phyloP scores from a whole-genome alignment of 2,797 vertebrate species.

The Chaunax sp. region DNA sequence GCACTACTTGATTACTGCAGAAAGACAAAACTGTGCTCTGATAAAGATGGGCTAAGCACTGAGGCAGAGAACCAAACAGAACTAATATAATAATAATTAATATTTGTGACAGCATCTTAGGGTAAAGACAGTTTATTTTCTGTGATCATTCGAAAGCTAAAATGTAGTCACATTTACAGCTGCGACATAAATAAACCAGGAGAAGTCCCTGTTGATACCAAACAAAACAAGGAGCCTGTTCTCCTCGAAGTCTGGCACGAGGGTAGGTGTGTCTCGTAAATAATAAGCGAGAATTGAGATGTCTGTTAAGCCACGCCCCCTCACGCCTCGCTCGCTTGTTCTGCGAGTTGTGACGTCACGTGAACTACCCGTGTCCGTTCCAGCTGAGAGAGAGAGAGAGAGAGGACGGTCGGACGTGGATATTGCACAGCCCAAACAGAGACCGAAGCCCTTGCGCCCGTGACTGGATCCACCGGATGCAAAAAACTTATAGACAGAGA shows the following conservation, averaged over 20 bases:
- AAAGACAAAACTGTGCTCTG: not conserved
- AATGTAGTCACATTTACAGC: not conserved
- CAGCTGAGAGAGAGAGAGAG: conserved; percentile 80
- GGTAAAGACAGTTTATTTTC: not conserved
- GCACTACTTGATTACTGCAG: conserved; percentile 34
- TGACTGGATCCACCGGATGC: conserved; percentile 77
- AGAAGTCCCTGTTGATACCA: conserved; percentile 23
- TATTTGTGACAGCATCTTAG: not conserved
- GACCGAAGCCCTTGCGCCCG: conserved; percentile 76
- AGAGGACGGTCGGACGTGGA: conserved; percentile 59
- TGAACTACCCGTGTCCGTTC: conserved; percentile 85
- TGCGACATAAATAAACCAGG: not conserved
- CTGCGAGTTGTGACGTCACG: conserved; percentile 85
- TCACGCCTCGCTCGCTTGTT: conserved; percentile 57
- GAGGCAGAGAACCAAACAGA: not conserved
- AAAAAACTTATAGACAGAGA: conserved; percentile 73
- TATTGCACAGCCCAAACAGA: conserved; percentile 75
- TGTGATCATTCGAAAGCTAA: no score
- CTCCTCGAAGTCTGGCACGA: conserved; percentile 76
- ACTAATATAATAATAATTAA: not conserved
- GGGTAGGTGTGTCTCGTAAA: conserved; percentile 82
- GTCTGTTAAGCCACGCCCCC: conserved; percentile 40
- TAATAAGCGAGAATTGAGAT: conserved; percentile 59
- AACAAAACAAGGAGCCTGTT: conserved; percentile 63
- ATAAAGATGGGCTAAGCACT: not conserved